Conservation (phyloP, 1,140 invertebrate species). For the Adoxophyes honmai region DNA sequence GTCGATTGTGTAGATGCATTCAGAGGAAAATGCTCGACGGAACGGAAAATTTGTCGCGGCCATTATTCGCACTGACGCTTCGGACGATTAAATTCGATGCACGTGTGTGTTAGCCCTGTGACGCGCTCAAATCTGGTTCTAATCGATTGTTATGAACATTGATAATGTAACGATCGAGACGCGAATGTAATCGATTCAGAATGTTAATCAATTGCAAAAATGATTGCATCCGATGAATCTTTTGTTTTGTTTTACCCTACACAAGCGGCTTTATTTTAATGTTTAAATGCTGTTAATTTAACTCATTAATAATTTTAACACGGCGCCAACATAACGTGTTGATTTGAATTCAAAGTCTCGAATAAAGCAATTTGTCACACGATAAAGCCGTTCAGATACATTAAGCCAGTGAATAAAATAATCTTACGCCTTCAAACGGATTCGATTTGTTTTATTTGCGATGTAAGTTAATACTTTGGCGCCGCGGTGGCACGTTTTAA, state of each 20-base stretch:
- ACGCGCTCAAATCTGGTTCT: neutral
- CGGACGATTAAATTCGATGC: conserved; percentile 69
- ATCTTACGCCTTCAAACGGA: neutral
- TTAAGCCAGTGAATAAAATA: conserved; percentile 37
- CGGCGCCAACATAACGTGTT: no score
- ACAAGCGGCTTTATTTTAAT: no score
- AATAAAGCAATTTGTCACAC: conserved; percentile 49
- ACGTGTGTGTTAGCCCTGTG: conserved; percentile 34
- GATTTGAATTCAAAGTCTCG: conserved; percentile 20
- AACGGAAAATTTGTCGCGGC: conserved; percentile 72
- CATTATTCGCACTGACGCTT: conserved; percentile 66
- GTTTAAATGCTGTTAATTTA: no score
- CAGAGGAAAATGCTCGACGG: conserved; percentile 70
- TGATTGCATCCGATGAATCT: no score
- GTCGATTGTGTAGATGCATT: conserved; percentile 69
- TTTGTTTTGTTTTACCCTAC: no score
- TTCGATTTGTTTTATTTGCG: neutral
- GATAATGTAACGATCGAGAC: neutral
- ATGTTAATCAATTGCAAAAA: no score
- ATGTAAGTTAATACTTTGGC: conserved; percentile 57
- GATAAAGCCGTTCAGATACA: conserved; percentile 49
- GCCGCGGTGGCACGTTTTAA: conserved; percentile 46
- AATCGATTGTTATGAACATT: neutral
- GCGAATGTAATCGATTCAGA: neutral
- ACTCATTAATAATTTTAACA: no score